Conservation (phyloP, 2,888 invertebrate species). For the Drosophila maculinotata region DNA sequence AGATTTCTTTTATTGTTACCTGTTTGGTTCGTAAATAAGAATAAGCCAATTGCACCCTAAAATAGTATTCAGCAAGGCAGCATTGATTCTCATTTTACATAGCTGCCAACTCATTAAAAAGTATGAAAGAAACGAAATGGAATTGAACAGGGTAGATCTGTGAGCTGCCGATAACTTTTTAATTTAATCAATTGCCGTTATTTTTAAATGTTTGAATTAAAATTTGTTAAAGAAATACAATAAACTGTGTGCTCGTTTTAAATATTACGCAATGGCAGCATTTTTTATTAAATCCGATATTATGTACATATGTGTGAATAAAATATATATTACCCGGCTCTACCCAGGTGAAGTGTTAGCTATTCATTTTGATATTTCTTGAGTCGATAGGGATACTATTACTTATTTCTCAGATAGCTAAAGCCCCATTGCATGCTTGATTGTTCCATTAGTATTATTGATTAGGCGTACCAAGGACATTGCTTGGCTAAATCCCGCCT, state of each 20-base stretch:
- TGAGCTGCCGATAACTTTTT: constrained; percentile 2
- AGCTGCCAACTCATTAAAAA: constrained; percentile 40
- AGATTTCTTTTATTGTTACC: constrained; percentile 8
- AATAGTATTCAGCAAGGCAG: constrained; percentile 10
- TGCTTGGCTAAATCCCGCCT: constrained; percentile 50
- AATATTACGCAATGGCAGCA: too few species aligned
- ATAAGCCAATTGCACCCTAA: constrained; percentile 27
- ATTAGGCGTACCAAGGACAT: constrained; percentile 62
- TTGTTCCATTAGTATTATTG: constrained; percentile 1
- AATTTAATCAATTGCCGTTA: neutral
- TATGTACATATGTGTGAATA: too few species aligned
- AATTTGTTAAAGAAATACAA: neutral
- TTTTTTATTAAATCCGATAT: too few species aligned
- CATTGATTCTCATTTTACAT: neutral
- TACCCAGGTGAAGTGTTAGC: too few species aligned
- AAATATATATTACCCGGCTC: too few species aligned
- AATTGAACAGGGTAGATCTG: neutral
- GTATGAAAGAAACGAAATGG: neutral
- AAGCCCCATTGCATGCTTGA: neutral
- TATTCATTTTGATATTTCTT: too few species aligned
- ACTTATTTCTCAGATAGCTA: constrained; percentile 4
- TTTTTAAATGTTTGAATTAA: neutral
- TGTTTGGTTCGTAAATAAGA: constrained; percentile 4
- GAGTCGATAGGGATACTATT: neutral
- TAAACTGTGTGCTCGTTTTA: too few species aligned